A percentile compares a stretch with the other conserved stretches of the same genome.
Conservation (phyloP, 2,888 invertebrate species). For the Cryptocheilus praepositus region DNA sequence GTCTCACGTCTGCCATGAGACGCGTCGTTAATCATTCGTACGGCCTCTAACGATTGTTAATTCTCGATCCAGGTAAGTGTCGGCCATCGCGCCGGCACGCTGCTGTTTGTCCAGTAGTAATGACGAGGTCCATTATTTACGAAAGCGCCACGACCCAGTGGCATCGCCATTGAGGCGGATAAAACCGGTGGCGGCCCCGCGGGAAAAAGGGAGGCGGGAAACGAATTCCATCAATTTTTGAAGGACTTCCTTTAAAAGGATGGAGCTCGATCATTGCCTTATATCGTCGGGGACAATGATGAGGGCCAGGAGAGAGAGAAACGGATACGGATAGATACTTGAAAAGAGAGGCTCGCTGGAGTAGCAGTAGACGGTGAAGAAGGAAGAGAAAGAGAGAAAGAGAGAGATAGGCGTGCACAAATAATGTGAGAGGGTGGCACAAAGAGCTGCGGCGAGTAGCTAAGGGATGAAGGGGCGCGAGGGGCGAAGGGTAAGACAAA, state of each 20-base stretch:
- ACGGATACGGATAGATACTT: too few species aligned
- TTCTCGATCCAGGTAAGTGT: slow-evolving; percentile 28
- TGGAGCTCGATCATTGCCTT: background rate
- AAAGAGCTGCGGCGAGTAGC: background rate
- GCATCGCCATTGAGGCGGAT: slow-evolving; percentile 33
- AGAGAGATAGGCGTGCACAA: slow-evolving; percentile 2
- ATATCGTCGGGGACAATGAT: slow-evolving; percentile 4
- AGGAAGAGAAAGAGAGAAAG: background rate
- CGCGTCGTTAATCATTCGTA: slow-evolving; percentile 26
- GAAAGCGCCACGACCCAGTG: slow-evolving; percentile 33
- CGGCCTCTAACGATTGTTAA: slow-evolving; percentile 25
- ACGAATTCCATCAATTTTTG: slow-evolving; percentile 4
- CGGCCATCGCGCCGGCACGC: slow-evolving; percentile 9
- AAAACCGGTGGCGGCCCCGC: slow-evolving; percentile 22
- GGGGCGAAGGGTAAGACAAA: too few species aligned
- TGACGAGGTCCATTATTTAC: slow-evolving; percentile 53
- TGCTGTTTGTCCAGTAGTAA: slow-evolving; percentile 43
- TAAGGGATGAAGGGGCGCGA: too few species aligned
- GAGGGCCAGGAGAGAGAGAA: background rate
- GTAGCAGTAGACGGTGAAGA: background rate
- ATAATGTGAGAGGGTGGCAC: slow-evolving; percentile 4
- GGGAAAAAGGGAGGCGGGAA: background rate
- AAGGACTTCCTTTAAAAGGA: slow-evolving; percentile 6
- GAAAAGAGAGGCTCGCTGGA: background rate
- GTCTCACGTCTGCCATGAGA: background rate